Base-by-base conservation (phyloP, 2,113 vertebrate species). In the Neolamprologus variostigma region DNA sequence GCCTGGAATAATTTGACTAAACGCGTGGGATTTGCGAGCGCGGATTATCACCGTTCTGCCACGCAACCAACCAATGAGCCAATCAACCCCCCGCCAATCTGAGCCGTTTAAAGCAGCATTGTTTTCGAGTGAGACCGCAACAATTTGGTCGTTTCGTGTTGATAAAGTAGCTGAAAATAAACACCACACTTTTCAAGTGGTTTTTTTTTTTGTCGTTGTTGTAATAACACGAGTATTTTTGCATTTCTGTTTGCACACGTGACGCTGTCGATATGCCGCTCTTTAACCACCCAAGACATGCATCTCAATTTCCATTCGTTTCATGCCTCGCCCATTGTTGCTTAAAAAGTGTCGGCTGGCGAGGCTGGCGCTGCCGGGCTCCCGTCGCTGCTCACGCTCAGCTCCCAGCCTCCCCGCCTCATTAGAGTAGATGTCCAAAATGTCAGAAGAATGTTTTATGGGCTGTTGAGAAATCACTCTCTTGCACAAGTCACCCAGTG, bases 391-490 rank as follows among this genome's bases (percentile, higher is more conserved):
- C 85, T 88, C 57, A 90, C 92, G 90, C 93, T 91, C 88, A 14
- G 80, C 90, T 89, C 84, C 86, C 90, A 93, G 92, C 93, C 93
- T 93, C 87, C 87, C 85, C 42, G 78, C 84, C 94, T 93, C 93
- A 93, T 95, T 95, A 93, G 91, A 93, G 92, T 93, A 92, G 92
- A 95, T 87, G 91, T 93, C 95, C 94, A 95, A 96, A 95, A 95
- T 47, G 94, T 96, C 96, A 95, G 93, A 95, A 95, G 93, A 96
- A 96, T 96, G 92, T 95, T 93, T 95, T 95, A 96, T 95, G 95
- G 95, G 94, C 94, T 94, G 95, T 95, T 95, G 95, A 96, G 93
- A 94, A 96, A 96, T 95, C 94, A 96, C 95, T 96, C 92, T 89
- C 40, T 85, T 87, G 94, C 95, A 96, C 95, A 96, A 96, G 93